Conservation (phyloP, 2,888 invertebrate genomes). For the Agrotis puta region DNA sequence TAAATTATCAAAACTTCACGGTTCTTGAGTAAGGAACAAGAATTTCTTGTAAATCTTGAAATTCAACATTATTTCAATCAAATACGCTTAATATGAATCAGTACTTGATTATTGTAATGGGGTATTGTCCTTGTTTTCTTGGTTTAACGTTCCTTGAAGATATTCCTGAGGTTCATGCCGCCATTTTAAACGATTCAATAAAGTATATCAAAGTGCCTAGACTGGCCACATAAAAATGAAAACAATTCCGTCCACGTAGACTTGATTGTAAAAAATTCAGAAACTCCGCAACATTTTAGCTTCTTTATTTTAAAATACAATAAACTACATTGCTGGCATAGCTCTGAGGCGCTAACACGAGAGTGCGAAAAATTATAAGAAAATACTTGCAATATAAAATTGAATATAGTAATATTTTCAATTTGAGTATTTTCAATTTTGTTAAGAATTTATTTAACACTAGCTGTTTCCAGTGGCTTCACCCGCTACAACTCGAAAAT, state of each 20-base stretch:
- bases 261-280: slow-evolving; percentile 25
- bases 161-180: slow-evolving; percentile 3
- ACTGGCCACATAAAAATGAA: slow-evolving; percentile 1
- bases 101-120: slow-evolving; percentile 36
- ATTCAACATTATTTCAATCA: slow-evolving; percentile 35
- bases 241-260: slow-evolving; percentile 43
- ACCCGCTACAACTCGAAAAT: too few relatives aligned
- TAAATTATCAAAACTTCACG: slow-evolving; percentile 50
- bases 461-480: too few relatives aligned
- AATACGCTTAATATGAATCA: slow-evolving; percentile 13
- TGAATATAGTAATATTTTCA: too few relatives aligned
- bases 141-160: slow-evolving; percentile 11
- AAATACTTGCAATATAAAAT: too few relatives aligned
- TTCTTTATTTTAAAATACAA: slow-evolving; percentile 53
- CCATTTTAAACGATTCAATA: slow-evolving; percentile 19
- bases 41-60: slow-evolving; percentile 31
- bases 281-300: slow-evolving; percentile 11
- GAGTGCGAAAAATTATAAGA: too few relatives aligned
- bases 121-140: slow-evolving; percentile 25
- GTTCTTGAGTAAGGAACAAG: slow-evolving; percentile 26
- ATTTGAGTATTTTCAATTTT: too few relatives aligned
- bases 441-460: too few relatives aligned
- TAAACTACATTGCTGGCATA: slow-evolving; percentile 47
- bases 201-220: slow-evolving; percentile 5
- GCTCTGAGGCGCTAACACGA: background rate